Base-by-base conservation (phyloP, 2,113 vertebrate genomes). In the Synodontis membranacea region DNA sequence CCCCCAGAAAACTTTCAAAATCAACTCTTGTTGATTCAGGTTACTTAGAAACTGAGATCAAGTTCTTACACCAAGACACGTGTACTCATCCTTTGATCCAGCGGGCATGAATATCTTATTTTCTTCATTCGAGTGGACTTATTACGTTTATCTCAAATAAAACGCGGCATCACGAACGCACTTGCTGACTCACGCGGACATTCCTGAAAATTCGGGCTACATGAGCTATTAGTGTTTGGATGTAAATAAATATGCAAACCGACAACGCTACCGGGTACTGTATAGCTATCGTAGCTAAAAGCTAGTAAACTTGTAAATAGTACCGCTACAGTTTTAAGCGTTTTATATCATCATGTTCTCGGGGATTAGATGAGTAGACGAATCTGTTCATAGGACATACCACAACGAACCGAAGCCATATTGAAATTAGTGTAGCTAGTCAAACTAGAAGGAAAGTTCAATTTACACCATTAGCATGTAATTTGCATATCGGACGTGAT, bases 1-100 rank as follows among this genome's bases (percentile, higher is more conserved):
- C n/a, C n/a, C n/a, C n/a, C n/a, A n/a, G 52, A 64, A 88, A 88
- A 86, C 76, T 88, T 85, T 78, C 66, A n/a, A n/a, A n/a, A n/a
- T n/a, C n/a, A n/a, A 37, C 84, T 82, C 50, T 66, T 89, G 84
- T 86, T 87, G 80, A 86, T 87, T 87, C 86, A 83, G 82, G 81
- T 87, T 87, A 60, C 70, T 46, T 52, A 84, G 80, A 80, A 64
- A 81, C 75, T 87, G 86, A 84, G 68, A 87, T 75, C 48, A 54
- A 68, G 56, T 54, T 87, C 60, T 60, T 68, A 54, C 81, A 84
- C 84, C 54, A 89, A 89, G 68, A 31, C 31, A 56, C 34, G 37
- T 42, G 42, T n/a, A 60, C 79, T 86, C 56, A 72, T 82, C 68
- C 48, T 72, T 80, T 87, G 62, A 86, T 88, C 81, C 83, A 84